Evolutionary conservation across 1,140 invertebrate genomes (phyloP), one percentile per base, ranked within the genome.

Genomic region (Cherax quadricarinatus): DNA sequence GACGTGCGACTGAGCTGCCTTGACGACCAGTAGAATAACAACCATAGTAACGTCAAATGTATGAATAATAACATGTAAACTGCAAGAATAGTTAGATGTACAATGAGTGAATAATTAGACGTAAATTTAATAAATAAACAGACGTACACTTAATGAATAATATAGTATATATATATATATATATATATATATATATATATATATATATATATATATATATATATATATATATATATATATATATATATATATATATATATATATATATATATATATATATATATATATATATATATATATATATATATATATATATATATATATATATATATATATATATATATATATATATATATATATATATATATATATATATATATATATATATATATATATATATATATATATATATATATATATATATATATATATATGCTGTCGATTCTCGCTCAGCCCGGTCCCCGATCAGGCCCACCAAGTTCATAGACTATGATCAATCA

Each of bases 201-300:
- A 79, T 79, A 79, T 79, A 79, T 79, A 79, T 79, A 48, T 48
- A 48, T 80, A 48, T 48, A 80, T 80, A 30, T 16, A 48, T 80
- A 30, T 24, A 80, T 80, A 80, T 14, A 48, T 30, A 1, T 5
- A 30, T 16, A 80, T 41, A 41, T 41, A 0, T 41, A 79, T 79
- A 79, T 79, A 79, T 79, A 79, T 79, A 48, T 48, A 48, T 80
- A 48, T 48, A 80, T 80, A 30, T 16, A 48, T 80, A 30, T 24
- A 80, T 80, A 80, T 14, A 48, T 30, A 1, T 5, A 30, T 16
- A 80, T 41, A 41, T 41, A 0, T 41, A 79, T 79, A 79, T 79
- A 79, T 79, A 79, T 79, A 48, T 48, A 48, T 80, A 48, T 48
- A 80, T 80, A 30, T 16, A 48, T 80, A 30, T 24, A 80, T 80